Base-by-base conservation (phyloP, 2,113 vertebrate genomes). In the Mobula hypostoma region DNA sequence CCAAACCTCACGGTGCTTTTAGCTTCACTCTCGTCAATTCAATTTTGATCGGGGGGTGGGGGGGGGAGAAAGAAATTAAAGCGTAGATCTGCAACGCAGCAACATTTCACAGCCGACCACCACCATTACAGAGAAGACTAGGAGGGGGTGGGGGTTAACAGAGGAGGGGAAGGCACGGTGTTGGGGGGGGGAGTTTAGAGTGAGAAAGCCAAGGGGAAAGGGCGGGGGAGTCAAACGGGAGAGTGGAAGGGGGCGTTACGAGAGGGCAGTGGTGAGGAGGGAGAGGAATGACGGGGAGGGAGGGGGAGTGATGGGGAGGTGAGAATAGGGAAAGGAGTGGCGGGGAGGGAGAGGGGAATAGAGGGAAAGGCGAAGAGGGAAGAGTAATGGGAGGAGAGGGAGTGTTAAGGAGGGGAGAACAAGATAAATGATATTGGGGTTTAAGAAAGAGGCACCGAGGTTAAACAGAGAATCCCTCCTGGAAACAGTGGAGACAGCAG, bases 161-260 rank as follows among this genome's bases (percentile, higher is more conserved):
- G 19, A 0, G 72, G 72, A 4, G 72, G 72, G 72, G 2, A 6
- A 76, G 72, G 72, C 19, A 27, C 2, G 19, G 72, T 17, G 72
- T 5, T 6, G 17, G 27, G 72, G 21, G 15, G 76, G 4, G 76
- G 2, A 1, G n/a, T 8, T 7, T 27, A n/a, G 27, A 77, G 27
- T 1, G 0, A 9, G 29, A 2, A 11, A 2, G 29, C 7, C 7
- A n/a, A n/a, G 2, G 27, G 0, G 27, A n/a, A 29, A 8, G 27
- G 74, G 21, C 3, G 14, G 27, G 5, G 29, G 29, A 1, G 24
- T 48, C 48, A n/a, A 11, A n/a, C 1, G 76, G 7, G 1, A 11
- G 8, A 21, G 76, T 9, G 0, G 3, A 1, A 11, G 5, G 76
- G 74, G 1, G 48, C 48, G 24, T 7, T 1, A 11, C 7, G 29